These are phyloP conservation scores for Limnothrissa miodon DNA, from an alignment of 2,113 vertebrate genomes.

Conservation along the genomic window DNA sequence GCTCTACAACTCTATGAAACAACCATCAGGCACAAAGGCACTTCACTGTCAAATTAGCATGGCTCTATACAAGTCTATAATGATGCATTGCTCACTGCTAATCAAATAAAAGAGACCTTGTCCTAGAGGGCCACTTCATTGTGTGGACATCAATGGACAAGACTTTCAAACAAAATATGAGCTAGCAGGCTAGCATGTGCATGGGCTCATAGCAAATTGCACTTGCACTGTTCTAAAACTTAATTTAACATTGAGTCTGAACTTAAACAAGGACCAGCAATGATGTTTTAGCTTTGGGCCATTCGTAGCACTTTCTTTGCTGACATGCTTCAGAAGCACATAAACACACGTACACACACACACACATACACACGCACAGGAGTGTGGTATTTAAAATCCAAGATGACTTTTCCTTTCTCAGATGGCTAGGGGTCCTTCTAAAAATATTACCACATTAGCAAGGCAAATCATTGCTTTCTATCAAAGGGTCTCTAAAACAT, in stretches of 20 bases:
- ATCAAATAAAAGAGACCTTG: constrained; percentile 49
- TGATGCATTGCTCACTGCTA: constrained; percentile 15
- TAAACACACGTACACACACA: background rate
- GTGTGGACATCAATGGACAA: background rate
- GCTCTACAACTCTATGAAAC: background rate
- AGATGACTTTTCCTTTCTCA: constrained; percentile 38
- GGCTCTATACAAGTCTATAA: constrained; percentile 24
- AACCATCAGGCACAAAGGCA: constrained; percentile 35
- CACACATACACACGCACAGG: background rate
- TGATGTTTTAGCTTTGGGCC: background rate
- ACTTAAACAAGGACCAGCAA: background rate
- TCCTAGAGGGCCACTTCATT: constrained; percentile 28
- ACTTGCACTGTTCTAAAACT: background rate
- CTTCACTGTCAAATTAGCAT: constrained; percentile 47
- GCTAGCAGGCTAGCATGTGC: background rate
- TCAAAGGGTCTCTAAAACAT: background rate
- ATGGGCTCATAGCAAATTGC: background rate
- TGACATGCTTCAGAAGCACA: background rate
- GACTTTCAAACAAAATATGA: background rate
- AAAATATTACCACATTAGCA: constrained; percentile 47
- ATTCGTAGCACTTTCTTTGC: background rate
- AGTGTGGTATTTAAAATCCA: background rate
- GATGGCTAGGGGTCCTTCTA: constrained; percentile 48
- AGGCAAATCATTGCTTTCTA: constrained; percentile 53
- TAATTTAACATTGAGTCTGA: background rate